Evolutionary conservation across 2,113 vertebrate species (phyloP).

Genomic region (Centropus bengalensis): DNA sequence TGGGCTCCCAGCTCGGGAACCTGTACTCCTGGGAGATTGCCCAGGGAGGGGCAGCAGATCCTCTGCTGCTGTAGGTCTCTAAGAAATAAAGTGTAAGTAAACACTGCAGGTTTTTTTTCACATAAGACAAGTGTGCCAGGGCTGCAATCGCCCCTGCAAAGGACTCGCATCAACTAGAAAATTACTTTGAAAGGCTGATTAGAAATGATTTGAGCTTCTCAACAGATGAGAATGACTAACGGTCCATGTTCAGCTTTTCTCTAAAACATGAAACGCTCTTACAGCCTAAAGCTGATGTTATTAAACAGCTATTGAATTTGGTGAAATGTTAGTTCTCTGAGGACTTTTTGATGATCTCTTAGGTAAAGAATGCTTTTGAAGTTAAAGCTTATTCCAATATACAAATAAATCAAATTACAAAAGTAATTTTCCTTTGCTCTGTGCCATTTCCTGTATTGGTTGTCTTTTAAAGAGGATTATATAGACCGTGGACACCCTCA

Average conservation of each 20-base stretch:
- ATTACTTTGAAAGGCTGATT: neutral
- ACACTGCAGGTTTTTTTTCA: neutral
- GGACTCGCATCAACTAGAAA: neutral
- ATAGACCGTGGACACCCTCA: too few species aligned
- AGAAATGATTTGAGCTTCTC: neutral
- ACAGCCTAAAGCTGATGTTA: neutral
- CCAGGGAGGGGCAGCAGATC: neutral
- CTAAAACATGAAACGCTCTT: accelerated
- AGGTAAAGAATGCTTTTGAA: neutral
- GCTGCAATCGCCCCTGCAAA: neutral
- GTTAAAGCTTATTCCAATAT: neutral
- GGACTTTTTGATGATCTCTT: neutral
- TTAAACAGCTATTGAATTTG: neutral
- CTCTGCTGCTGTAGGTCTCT: neutral
- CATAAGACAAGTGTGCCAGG: neutral
- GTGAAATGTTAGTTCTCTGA: neutral
- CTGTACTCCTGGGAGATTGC: neutral
- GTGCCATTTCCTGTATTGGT: neutral
- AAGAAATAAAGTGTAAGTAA: neutral
- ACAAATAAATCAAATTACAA: neutral
- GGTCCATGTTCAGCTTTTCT: neutral
- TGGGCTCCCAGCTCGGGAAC: accelerated
- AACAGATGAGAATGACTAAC: accelerated
- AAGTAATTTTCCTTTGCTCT: neutral
- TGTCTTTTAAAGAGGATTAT: neutral